These are phyloP conservation scores for Heteromyza rotundicornis DNA, from an alignment of 2,888 invertebrate genomes.

Conservation along the genomic window DNA sequence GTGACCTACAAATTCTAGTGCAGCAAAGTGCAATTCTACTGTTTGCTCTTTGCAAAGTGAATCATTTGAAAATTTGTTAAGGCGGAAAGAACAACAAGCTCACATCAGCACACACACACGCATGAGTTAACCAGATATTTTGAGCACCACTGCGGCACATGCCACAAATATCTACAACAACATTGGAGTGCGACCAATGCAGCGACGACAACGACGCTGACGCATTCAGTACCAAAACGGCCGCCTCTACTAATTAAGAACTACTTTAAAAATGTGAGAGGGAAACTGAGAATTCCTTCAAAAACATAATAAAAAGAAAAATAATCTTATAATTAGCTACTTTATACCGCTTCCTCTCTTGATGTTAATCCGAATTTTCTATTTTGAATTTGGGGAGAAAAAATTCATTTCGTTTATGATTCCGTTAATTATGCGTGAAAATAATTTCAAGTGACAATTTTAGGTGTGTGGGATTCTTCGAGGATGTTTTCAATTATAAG, in stretches of 20 bases:
- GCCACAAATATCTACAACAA: no score
- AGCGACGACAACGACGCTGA: not conserved
- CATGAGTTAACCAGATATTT: no score
- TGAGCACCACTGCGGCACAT: no score
- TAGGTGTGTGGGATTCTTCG: not conserved
- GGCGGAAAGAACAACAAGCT: no score
- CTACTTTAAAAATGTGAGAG: no score
- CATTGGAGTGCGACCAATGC: constrained; percentile 1
- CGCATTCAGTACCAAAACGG: no score
- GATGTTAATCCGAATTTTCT: no score
- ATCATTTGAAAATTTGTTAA: not conserved
- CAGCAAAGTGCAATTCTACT: constrained; percentile 7
- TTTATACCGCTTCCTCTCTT: no score
- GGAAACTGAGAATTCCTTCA: not conserved
- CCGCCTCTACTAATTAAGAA: not conserved
- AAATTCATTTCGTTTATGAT: constrained; percentile 13
- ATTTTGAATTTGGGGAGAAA: no score
- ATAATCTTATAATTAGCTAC: not conserved
- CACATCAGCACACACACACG: no score
- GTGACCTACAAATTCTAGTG: constrained; percentile 7
- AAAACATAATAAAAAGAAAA: not conserved
- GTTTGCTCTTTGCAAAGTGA: not conserved
- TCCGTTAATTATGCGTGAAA: constrained; percentile 17
- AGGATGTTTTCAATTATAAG: not conserved
- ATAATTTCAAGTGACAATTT: not conserved